Conservation (phyloP, 64 coral and sea anemone species). For the Pocillopora damicornis region DNA sequence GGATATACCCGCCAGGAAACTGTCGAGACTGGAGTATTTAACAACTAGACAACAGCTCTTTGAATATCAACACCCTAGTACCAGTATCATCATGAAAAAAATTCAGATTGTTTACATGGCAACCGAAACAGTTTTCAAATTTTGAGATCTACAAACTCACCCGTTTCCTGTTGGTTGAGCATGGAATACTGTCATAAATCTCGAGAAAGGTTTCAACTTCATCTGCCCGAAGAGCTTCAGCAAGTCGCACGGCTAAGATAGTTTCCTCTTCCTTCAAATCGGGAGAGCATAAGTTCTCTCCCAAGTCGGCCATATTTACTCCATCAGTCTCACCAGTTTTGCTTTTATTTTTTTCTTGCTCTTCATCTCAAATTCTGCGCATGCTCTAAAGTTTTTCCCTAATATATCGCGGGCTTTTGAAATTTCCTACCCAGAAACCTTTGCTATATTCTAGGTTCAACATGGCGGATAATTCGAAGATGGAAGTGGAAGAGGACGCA, state of each 20-base stretch:
- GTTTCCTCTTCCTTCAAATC: slow-evolving; percentile 51
- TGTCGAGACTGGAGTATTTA: neutral
- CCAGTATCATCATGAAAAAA: neutral
- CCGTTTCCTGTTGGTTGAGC: slow-evolving; percentile 50
- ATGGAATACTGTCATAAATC: slow-evolving; percentile 92
- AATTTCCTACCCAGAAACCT: slow-evolving; percentile 49
- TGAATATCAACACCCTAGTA: neutral
- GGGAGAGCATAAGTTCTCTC: slow-evolving; percentile 19
- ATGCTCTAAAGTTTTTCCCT: neutral
- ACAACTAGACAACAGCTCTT: neutral
- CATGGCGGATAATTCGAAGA: slow-evolving; percentile 95
- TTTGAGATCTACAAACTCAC: slow-evolving; percentile 47
- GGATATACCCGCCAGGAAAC: slow-evolving; percentile 4
- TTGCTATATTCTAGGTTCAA: slow-evolving; percentile 37
- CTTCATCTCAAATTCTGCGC: slow-evolving; percentile 7
- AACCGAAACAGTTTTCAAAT: slow-evolving; percentile 11
- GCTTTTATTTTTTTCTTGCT: neutral
- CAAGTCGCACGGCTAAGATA: slow-evolving; percentile 61
- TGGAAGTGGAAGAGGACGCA: slow-evolving; percentile 39
- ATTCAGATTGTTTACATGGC: slow-evolving; percentile 38
- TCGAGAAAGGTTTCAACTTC: slow-evolving; percentile 88
- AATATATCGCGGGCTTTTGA: neutral
- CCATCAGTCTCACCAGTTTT: neutral
- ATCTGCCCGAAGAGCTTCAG: slow-evolving; percentile 68
- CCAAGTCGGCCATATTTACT: slow-evolving; percentile 55